These are phyloP conservation scores for Laticauda laticaudata DNA, from an alignment of 2,113 vertebrate species.

Conservation along the genomic window DNA sequence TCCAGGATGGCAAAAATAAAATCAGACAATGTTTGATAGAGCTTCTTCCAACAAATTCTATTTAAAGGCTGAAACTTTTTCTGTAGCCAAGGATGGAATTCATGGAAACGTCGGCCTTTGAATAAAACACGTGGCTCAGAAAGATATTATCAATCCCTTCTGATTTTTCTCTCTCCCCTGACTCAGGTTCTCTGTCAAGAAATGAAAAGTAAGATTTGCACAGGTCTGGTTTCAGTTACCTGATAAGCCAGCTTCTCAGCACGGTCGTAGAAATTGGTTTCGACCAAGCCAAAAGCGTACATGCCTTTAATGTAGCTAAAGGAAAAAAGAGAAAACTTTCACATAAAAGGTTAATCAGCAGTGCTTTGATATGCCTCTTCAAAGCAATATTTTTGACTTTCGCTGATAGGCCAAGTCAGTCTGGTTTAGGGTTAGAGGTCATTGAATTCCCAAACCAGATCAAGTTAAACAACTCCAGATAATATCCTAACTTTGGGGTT, in stretches of 20 bases:
- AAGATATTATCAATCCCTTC: neutral
- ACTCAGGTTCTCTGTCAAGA: neutral
- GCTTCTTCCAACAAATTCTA: neutral
- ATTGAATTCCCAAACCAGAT: neutral
- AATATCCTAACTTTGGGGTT: neutral
- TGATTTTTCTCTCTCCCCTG: neutral
- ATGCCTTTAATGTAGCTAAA: conserved; percentile 88
- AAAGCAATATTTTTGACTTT: neutral
- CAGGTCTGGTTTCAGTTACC: conserved; percentile 68
- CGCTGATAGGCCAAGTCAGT: neutral
- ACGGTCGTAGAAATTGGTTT: conserved; percentile 83
- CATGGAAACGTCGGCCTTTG: neutral
- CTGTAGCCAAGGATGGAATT: neutral
- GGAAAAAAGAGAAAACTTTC: conserved; percentile 1
- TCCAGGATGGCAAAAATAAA: neutral
- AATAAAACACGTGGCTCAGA: neutral
- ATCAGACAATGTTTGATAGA: neutral
- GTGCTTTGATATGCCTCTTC: neutral
- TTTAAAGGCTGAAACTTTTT: neutral
- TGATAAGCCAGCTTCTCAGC: conserved; percentile 87
- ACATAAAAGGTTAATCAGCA: neutral
- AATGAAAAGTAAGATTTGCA: neutral
- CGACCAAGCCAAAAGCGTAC: conserved; percentile 89
- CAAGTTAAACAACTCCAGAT: neutral
- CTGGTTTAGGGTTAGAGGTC: neutral